Evolutionary conservation across 1,140 invertebrate genomes (phyloP).

Genomic region (Sipha flava): DNA sequence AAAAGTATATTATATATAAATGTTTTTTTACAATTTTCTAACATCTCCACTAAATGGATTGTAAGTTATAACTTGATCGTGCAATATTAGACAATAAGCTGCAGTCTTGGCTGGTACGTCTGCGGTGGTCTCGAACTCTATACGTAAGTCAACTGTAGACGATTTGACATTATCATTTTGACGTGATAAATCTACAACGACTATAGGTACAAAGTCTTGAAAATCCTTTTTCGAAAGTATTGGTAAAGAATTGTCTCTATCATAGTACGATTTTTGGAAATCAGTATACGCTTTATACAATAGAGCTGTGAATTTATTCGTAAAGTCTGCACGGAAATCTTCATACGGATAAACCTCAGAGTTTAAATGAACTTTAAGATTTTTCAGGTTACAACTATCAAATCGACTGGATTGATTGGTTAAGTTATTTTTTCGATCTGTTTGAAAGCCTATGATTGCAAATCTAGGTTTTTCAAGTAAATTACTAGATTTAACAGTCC

Average conservation of each 20-base stretch:
- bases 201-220: conserved; percentile 36
- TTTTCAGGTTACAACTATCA: conserved; percentile 38
- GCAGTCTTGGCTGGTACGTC: conserved; percentile 39
- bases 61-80: conserved; percentile 40
- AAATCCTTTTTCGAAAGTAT: conserved; percentile 34
- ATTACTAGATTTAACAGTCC: conserved; percentile 40
- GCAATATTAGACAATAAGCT: conserved; percentile 41
- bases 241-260: conserved; percentile 26
- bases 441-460: conserved; percentile 39
- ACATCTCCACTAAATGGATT: conserved; percentile 37
- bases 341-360: conserved; percentile 39
- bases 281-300: conserved; percentile 40
- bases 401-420: conserved; percentile 33
- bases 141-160: conserved; percentile 37
- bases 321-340: conserved; percentile 40
- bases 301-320: background rate
- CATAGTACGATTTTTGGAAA: conserved; percentile 40
- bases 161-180: conserved; percentile 41
- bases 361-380: conserved; percentile 42
- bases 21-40: background rate
- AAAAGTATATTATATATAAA: no score
- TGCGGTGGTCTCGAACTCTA: conserved; percentile 39
- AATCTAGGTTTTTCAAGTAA: conserved; percentile 40
- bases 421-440: background rate
- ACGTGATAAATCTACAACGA: conserved; percentile 41